A percentile compares a stretch with the other conserved stretches of the same genome.
Conservation (phyloP, 2,113 vertebrate species). For the Mormyrus lacerda region DNA sequence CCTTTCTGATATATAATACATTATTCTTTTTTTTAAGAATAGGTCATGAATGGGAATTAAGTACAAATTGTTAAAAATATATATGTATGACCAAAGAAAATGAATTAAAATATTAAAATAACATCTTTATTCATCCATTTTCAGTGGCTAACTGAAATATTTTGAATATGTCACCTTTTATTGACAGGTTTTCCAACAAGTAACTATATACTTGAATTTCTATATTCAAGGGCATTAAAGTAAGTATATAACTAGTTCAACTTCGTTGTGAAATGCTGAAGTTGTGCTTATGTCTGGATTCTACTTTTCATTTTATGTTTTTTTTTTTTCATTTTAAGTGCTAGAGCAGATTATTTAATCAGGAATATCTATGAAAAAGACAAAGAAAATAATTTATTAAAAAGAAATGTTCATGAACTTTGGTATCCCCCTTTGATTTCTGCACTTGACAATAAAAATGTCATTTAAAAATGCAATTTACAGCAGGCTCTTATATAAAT, state of each 20-base stretch:
- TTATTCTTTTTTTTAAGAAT: background rate
- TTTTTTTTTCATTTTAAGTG: background rate
- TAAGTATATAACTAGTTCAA: background rate
- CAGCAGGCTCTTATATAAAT: background rate
- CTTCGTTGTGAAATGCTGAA: background rate
- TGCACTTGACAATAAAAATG: background rate
- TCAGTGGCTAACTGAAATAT: background rate
- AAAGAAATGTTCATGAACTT: background rate
- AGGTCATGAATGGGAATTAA: background rate
- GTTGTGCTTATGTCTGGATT: background rate
- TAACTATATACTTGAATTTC: background rate
- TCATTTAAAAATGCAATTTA: background rate
- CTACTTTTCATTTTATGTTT: background rate
- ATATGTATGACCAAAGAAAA: background rate
- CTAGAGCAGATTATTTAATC: background rate
- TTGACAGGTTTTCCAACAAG: background rate
- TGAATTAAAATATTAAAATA: background rate
- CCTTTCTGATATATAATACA: background rate
- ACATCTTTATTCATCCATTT: background rate
- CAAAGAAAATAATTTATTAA: background rate
- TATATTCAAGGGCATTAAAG: background rate
- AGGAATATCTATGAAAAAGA: background rate
- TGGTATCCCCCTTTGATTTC: background rate
- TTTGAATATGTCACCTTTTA: background rate
- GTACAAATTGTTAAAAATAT: background rate